A percentile compares a stretch with the other conserved stretches of the same genome.
These are phyloP conservation scores for Scopus umbretta DNA, from an alignment of 2,113 vertebrate species.

Conservation along the genomic window DNA sequence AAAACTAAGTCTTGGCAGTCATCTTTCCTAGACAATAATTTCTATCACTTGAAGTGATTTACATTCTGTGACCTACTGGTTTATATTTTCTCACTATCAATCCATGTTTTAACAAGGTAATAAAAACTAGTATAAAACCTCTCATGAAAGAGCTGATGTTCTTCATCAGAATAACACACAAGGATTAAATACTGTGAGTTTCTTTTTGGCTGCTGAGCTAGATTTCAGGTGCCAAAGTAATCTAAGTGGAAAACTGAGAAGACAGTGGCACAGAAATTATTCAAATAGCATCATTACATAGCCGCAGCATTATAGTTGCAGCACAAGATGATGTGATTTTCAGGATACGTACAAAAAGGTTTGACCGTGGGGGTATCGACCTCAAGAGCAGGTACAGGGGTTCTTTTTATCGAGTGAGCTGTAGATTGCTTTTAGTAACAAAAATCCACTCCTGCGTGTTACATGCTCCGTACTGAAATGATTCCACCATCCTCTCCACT, in stretches of 20 bases:
- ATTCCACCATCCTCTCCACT: fast-evolving
- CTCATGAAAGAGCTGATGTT: neutral
- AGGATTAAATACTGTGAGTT: neutral
- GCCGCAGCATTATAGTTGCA: too few species aligned
- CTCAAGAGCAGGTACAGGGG: too few species aligned
- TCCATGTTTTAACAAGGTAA: neutral
- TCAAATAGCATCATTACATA: neutral
- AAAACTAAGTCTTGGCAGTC: neutral
- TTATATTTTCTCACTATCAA: neutral
- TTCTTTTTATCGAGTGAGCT: neutral
- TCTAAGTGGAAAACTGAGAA: neutral
- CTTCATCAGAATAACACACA: neutral
- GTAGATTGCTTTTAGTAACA: neutral
- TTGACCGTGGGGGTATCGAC: fast-evolving
- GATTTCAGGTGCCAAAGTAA: neutral
- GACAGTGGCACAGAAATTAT: neutral
- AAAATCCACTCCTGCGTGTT: fast-evolving
- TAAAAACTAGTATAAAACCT: neutral
- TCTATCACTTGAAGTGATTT: neutral
- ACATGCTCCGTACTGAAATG: fast-evolving
- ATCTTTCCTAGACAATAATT: neutral
- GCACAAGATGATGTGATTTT: neutral
- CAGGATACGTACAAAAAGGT: fast-evolving
- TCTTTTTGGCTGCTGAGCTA: neutral
- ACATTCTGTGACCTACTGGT: neutral